phyloP scores from a whole-genome alignment of 2,888 invertebrate genomes.

The Desoria tigrina region DNA sequence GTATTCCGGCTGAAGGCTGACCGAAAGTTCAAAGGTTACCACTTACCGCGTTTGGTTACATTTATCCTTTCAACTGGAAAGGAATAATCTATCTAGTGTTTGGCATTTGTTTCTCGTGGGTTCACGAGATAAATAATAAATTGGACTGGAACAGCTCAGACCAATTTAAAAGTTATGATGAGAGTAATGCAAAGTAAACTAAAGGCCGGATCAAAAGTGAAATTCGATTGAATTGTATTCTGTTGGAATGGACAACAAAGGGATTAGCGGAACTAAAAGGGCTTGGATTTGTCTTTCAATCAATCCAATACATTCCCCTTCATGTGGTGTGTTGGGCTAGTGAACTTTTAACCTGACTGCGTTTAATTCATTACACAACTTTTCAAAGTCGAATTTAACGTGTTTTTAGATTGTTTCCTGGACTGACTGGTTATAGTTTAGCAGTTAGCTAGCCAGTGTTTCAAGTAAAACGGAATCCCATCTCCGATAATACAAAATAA shows the following conservation, averaged over 20 bases:
- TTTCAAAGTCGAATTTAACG: too few relatives aligned
- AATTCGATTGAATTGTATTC: neutral
- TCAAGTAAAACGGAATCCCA: too few relatives aligned
- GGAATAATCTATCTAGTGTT: too few relatives aligned
- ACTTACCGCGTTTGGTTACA: too few relatives aligned
- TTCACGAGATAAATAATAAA: neutral
- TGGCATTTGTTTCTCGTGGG: too few relatives aligned
- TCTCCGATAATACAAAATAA: too few relatives aligned
- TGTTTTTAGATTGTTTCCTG: too few relatives aligned
- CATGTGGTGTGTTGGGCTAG: neutral
- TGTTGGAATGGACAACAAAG: neutral
- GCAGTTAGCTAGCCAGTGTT: too few relatives aligned
- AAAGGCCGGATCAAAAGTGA: neutral
- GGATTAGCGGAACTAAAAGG: neutral
- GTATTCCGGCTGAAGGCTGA: too few relatives aligned
- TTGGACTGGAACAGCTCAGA: neutral
- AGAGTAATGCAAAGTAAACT: slow-evolving; percentile 6
- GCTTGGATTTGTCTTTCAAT: slow-evolving; percentile 8
- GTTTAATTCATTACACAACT: neutral
- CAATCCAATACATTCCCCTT: neutral
- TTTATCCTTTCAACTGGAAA: too few relatives aligned
- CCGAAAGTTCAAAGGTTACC: too few relatives aligned
- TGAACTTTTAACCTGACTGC: neutral
- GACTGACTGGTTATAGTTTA: too few relatives aligned
- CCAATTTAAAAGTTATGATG: neutral